These are phyloP conservation scores for Polylopha cassiicola DNA, from an alignment of 2,888 invertebrate species.

Conservation along the genomic window DNA sequence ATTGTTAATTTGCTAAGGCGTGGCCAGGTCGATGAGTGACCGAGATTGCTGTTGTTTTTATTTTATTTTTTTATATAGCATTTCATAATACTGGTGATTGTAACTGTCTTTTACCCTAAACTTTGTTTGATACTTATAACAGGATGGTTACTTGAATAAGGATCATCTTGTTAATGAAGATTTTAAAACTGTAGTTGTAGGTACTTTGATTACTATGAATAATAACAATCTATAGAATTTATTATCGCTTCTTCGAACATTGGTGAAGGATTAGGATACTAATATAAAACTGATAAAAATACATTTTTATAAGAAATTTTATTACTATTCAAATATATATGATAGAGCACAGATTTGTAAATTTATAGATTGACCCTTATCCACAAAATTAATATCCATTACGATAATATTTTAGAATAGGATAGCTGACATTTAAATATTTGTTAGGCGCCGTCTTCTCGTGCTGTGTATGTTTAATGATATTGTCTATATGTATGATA, in stretches of 20 bases:
- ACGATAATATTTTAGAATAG: conserved; percentile 12
- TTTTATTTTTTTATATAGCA: too few relatives aligned
- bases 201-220: conserved; percentile 6
- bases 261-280: conserved; percentile 12
- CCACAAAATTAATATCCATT: conserved; percentile 13
- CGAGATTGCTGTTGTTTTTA: too few relatives aligned
- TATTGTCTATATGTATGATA: conserved; percentile 23
- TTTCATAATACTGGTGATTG: too few relatives aligned
- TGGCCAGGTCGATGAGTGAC: too few relatives aligned
- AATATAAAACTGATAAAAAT: conserved; percentile 8
- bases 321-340: conserved; percentile 19
- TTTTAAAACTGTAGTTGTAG: not conserved
- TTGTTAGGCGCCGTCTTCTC: conserved; percentile 12
- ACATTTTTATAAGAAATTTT: conserved; percentile 20
- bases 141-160: too few relatives aligned
- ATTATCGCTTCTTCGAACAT: conserved; percentile 1
- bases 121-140: too few relatives aligned
- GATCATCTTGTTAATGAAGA: too few relatives aligned
- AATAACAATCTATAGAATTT: conserved; percentile 1
- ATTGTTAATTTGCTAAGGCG: too few relatives aligned
- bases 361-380: conserved; percentile 11
- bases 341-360: conserved; percentile 17
- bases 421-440: conserved; percentile 14
- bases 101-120: too few relatives aligned
- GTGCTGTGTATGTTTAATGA: conserved; percentile 18